Evolutionary conservation across 2,888 invertebrate species (phyloP).

Genomic region (Horisme vitalbata): DNA sequence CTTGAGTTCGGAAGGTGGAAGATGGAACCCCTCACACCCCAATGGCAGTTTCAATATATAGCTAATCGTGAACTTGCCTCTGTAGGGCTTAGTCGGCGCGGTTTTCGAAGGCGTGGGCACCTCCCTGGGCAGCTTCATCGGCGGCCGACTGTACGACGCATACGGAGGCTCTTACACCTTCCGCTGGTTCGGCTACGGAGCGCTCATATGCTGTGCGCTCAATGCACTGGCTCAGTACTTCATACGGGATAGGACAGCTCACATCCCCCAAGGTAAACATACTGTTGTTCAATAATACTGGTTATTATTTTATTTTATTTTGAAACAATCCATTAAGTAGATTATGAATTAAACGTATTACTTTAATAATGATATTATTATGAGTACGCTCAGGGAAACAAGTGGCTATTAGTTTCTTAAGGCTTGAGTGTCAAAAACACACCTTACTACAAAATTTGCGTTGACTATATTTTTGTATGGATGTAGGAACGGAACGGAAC

Average conservation of each 20-base stretch:
- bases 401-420: no score
- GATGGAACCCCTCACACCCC: no score
- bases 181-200: constrained; percentile 87
- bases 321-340: no score
- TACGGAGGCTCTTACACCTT: constrained; percentile 87
- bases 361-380: no score
- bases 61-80: no score
- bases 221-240: constrained; percentile 81
- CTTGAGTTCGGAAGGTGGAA: no score
- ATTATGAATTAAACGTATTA: background rate
- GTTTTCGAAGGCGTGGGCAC: constrained; percentile 94
- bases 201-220: constrained; percentile 83
- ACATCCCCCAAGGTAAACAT: constrained; percentile 60
- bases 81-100: constrained; percentile 91
- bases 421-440: no score
- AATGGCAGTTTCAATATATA: no score
- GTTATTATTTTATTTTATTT: background rate
- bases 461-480: no score
- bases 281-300: constrained; percentile 9
- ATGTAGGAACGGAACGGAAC: no score
- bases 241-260: constrained; percentile 40
- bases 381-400: no score
- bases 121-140: constrained; percentile 89
- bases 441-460: no score
- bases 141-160: constrained; percentile 86